phyloP scores from a whole-genome alignment of 2,113 vertebrate species.

The Chamaea fasciata region DNA sequence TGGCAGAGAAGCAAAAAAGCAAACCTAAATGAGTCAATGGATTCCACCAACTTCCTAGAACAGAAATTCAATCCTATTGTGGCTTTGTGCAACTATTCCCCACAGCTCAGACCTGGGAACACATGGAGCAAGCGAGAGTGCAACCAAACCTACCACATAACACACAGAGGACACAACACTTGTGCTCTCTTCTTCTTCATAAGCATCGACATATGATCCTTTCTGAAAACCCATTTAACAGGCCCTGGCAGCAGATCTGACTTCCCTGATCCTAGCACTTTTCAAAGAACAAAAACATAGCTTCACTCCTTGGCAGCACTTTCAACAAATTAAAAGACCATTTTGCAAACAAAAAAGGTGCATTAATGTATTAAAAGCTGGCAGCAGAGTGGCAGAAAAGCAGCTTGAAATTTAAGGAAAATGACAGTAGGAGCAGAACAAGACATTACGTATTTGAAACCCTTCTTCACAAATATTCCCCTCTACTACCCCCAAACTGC shows the following conservation, averaged over 20 bases:
- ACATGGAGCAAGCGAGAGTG: neutral
- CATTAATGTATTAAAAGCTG: neutral
- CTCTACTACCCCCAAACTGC: neutral
- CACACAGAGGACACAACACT: neutral
- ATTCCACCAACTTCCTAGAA: constrained; percentile 45
- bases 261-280: neutral
- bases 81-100: neutral
- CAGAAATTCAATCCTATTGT: neutral
- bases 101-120: neutral
- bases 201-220: neutral
- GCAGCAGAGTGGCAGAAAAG: neutral
- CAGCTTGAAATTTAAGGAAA: neutral
- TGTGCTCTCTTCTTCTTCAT: neutral
- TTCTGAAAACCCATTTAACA: neutral
- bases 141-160: neutral
- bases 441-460: neutral
- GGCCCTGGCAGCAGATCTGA: neutral
- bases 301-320: neutral
- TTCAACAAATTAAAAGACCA: neutral
- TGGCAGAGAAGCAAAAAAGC: constrained; percentile 43
- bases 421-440: neutral
- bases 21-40: constrained; percentile 30
- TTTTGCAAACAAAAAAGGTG: neutral
- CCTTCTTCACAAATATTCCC: neutral
- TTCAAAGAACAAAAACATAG: neutral